These are phyloP conservation scores for Mesochorus sp. DNA, from an alignment of 2,888 invertebrate genomes.

Conservation along the genomic window DNA sequence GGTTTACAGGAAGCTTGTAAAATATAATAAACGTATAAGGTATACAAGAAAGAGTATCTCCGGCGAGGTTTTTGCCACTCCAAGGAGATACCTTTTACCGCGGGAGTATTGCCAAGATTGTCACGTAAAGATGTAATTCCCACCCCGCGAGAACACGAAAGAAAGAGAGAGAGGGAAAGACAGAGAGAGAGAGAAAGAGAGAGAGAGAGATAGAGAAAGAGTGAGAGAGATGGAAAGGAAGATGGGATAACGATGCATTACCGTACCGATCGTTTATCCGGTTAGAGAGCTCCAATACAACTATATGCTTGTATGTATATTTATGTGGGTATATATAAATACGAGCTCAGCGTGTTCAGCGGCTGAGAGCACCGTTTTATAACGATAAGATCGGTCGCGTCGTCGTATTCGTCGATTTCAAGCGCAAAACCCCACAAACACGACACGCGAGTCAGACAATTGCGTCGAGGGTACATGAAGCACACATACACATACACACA, in stretches of 20 bases:
- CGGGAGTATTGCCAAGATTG: conserved; percentile 56
- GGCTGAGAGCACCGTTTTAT: conserved; percentile 52
- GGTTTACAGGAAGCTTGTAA: conserved; percentile 21
- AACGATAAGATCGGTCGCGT: conserved; percentile 60
- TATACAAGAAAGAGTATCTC: not conserved
- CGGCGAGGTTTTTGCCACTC: not conserved
- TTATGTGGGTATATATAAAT: not conserved
- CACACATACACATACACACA: not conserved
- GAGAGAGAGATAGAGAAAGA: not conserved
- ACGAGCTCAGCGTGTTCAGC: conserved; percentile 6
- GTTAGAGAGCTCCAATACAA: conserved; percentile 27
- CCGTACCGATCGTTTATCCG: conserved; percentile 54
- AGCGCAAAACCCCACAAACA: conserved; percentile 36
- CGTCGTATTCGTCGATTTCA: conserved; percentile 55
- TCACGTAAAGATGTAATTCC: conserved; percentile 59
- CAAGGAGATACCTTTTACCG: conserved; percentile 22
- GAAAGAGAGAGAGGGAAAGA: not conserved
- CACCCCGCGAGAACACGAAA: no score
- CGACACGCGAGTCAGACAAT: conserved; percentile 59
- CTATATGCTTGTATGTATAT: not conserved
- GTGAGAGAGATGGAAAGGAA: not conserved
- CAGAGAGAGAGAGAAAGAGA: not conserved
- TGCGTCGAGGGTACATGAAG: no score
- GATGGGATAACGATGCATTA: conserved; percentile 50
- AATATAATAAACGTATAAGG: conserved; percentile 1